Evolutionary conservation across 2,888 invertebrate species (phyloP).

Genomic region (Machimus atricapillus): DNA sequence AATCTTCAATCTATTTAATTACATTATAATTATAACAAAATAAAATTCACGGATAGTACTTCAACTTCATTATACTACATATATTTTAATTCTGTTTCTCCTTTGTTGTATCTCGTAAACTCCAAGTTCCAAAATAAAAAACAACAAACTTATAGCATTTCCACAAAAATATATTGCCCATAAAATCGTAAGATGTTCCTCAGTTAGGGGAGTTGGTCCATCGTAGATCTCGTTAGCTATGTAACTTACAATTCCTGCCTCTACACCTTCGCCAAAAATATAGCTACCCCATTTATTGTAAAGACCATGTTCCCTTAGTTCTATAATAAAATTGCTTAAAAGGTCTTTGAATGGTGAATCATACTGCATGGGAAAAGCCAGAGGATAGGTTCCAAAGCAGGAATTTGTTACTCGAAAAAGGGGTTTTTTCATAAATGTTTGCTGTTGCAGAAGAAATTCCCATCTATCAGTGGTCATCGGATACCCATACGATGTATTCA

Average conservation of each 20-base stretch:
- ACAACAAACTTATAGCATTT: not conserved
- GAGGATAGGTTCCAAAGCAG: constrained; percentile 50
- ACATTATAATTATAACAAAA: not conserved
- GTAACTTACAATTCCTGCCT: not conserved
- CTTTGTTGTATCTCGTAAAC: not conserved
- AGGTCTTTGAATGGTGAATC: constrained; percentile 52
- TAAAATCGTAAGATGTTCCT: not conserved
- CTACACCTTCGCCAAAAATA: not conserved
- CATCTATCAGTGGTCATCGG: constrained; percentile 50
- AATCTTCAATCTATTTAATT: not conserved
- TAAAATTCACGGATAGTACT: not conserved
- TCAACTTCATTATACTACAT: not conserved
- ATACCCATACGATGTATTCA: constrained; percentile 46
- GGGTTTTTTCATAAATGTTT: constrained; percentile 49
- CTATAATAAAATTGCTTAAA: constrained; percentile 51
- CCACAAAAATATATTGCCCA: constrained; percentile 7
- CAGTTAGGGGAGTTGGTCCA: not conserved
- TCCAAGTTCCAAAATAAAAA: not conserved
- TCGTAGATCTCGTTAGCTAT: not conserved
- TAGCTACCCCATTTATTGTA: constrained; percentile 49
- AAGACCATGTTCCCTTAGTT: constrained; percentile 49
- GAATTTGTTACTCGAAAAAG: constrained; percentile 49
- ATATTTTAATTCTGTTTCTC: not conserved
- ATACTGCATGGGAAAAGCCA: constrained; percentile 51
- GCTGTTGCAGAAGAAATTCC: constrained; percentile 50